phyloP scores from a whole-genome alignment of 2,888 invertebrate species.

The Parthenolecanium corni region DNA sequence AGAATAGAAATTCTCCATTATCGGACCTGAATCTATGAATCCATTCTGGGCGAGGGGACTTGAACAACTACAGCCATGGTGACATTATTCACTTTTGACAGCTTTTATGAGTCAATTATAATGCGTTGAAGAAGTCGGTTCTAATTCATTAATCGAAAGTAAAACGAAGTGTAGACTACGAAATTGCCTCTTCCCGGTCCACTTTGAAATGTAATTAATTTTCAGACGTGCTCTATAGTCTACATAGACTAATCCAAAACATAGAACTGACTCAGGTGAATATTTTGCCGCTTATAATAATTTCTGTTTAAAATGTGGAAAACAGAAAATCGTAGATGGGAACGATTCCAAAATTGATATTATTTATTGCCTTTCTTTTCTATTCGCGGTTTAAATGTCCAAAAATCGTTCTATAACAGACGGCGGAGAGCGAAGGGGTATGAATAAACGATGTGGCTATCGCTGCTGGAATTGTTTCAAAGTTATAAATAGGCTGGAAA shows the following conservation, averaged over 20 bases:
- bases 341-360: slow-evolving; percentile 20
- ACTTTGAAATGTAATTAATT: not conserved
- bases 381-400: slow-evolving; percentile 12
- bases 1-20: no score
- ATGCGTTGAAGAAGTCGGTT: no score
- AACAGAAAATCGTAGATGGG: slow-evolving; percentile 8
- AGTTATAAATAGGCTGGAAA: slow-evolving; percentile 13
- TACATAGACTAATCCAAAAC: not conserved
- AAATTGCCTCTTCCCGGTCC: no score
- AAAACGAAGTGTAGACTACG: no score
- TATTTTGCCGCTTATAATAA: not conserved
- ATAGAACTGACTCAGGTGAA: not conserved
- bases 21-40: no score
- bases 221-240: not conserved
- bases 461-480: slow-evolving; percentile 20
- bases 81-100: no score
- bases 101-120: no score
- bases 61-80: no score
- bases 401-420: slow-evolving; percentile 9
- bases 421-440: no score
- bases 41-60: no score
- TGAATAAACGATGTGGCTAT: no score
- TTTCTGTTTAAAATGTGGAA: not conserved
- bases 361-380: slow-evolving; percentile 16
- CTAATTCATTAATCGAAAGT: no score